Evolutionary conservation across 2,797 vertebrate species (phyloP).

Genomic region (Pipistrellus nathusii): DNA sequence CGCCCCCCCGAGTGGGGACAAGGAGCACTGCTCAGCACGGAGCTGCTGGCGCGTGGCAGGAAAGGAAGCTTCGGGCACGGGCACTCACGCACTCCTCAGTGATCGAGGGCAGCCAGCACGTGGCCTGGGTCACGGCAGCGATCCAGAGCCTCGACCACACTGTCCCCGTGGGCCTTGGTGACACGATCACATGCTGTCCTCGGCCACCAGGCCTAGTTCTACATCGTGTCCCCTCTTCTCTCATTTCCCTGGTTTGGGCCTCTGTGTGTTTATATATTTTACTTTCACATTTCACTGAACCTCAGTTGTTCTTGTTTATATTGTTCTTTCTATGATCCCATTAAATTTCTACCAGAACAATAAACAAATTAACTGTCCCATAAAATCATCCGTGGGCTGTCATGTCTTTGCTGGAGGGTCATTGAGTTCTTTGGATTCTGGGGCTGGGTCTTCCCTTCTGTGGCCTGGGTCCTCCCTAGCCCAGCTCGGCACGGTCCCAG

Average conservation of each 20-base stretch:
- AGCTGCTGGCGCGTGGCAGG: neutral
- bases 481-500: neutral
- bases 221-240: neutral
- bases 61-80: neutral
- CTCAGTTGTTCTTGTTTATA: slow-evolving; percentile 31
- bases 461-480: neutral
- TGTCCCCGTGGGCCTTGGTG: neutral
- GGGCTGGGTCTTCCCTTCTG: neutral
- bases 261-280: neutral
- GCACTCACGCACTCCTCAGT: too few species aligned
- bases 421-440: neutral
- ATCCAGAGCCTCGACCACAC: neutral
- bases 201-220: neutral
- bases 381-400: neutral
- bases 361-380: slow-evolving; percentile 1
- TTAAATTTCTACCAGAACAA: slow-evolving; percentile 56
- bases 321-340: neutral
- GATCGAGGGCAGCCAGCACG: too few species aligned
- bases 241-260: neutral
- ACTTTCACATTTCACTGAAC: neutral
- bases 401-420: neutral
- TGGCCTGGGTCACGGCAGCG: neutral
- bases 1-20: neutral
- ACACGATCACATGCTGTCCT: neutral
- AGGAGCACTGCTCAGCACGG: neutral